Percentiles rank a stretch among this genome's conserved stretches.
Evolutionary conservation across 2,888 invertebrate species (phyloP).

Genomic region (Drosophila histrio): DNA sequence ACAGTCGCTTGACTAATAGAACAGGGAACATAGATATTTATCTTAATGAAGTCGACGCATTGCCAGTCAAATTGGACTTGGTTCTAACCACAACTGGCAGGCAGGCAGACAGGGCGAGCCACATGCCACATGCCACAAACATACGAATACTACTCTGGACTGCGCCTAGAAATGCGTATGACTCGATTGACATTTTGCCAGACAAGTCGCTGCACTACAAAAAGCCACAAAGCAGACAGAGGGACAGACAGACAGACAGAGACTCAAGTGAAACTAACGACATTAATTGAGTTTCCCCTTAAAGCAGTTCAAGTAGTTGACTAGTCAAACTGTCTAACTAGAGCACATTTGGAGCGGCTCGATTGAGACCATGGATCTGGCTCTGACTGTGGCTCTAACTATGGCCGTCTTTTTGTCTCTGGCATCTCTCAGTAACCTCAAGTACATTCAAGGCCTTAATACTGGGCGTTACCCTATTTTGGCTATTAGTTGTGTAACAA

Average conservation of each 20-base stretch:
- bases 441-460: conserved; percentile 58
- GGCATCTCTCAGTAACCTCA: conserved; percentile 46
- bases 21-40: conserved; percentile 63
- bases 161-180: conserved; percentile 74
- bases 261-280: conserved; percentile 55
- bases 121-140: conserved; percentile 26
- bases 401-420: background rate
- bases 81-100: conserved; percentile 44
- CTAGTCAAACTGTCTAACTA: conserved; percentile 27
- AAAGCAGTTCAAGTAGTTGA: conserved; percentile 39
- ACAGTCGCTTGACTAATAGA: conserved; percentile 57
- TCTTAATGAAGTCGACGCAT: conserved; percentile 61
- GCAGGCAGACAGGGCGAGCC: conserved; percentile 47
- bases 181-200: conserved; percentile 69
- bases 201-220: conserved; percentile 39
- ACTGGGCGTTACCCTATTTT: conserved; percentile 31
- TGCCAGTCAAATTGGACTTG: conserved; percentile 43
- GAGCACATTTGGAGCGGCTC: conserved; percentile 30
- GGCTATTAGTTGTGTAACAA: conserved; percentile 54
- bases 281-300: conserved; percentile 69
- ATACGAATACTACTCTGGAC: conserved; percentile 42
- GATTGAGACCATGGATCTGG: conserved; percentile 1
- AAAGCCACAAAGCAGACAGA: conserved; percentile 23
- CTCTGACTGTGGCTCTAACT: background rate
- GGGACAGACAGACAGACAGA: conserved; percentile 16